phyloP scores from a whole-genome alignment of 2,797 vertebrate genomes.

The Oryzias dopingdopingensis region DNA sequence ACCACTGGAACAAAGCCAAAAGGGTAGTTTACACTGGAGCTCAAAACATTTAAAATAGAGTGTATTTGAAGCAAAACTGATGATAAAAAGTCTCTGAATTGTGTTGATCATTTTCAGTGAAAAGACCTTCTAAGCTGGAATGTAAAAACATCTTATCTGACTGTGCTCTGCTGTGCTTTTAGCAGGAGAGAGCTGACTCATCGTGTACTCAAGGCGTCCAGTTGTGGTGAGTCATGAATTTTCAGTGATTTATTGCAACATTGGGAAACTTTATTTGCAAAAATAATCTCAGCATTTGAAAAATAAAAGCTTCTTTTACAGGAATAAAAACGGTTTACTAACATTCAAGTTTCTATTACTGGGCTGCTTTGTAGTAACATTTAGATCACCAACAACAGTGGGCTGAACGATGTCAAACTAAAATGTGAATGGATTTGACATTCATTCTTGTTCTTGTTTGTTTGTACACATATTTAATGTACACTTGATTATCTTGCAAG shows the following conservation, averaged over 20 bases:
- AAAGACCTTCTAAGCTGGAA: slow-evolving; percentile 24
- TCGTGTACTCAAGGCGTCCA: slow-evolving; percentile 56
- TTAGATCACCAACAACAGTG: no score
- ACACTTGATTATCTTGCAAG: no score
- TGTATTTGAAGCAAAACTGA: not conserved
- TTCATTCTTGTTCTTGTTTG: no score
- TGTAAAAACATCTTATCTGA: slow-evolving; percentile 31
- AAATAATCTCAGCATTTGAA: not conserved
- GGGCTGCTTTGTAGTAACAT: no score
- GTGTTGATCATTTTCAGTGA: not conserved
- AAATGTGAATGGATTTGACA: no score
- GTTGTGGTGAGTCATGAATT: slow-evolving; percentile 24
- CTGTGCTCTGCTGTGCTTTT: slow-evolving; percentile 41
- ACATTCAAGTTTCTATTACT: no score
- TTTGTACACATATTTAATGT: no score
- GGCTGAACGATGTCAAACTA: no score
- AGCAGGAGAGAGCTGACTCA: slow-evolving; percentile 60
- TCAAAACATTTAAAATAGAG: not conserved
- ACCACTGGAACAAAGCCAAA: slow-evolving; percentile 78
- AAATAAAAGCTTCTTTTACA: not conserved
- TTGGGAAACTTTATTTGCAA: not conserved
- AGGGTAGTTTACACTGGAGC: not conserved
- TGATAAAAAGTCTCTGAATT: no score
- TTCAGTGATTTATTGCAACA: not conserved
- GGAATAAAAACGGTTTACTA: no score